Conservation (phyloP, 2,113 vertebrate genomes). For the Gobiocypris rarus region DNA sequence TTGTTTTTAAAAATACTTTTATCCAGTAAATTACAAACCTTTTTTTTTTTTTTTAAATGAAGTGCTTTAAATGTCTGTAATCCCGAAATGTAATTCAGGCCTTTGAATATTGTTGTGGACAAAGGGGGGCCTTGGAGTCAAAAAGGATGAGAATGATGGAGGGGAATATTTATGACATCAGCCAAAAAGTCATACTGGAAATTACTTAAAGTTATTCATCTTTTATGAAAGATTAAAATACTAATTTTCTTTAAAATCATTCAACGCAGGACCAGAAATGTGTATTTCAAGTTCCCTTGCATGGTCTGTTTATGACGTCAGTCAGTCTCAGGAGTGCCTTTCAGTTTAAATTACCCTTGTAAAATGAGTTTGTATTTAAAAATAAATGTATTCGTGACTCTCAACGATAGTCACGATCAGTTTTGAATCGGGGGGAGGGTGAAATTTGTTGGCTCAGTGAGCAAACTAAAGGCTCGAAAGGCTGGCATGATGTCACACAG, state of each 20-base stretch:
- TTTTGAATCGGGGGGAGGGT: background rate
- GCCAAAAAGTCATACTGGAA: background rate
- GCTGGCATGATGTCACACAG: conserved; percentile 34
- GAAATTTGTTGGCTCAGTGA: conserved; percentile 10
- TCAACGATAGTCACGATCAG: background rate
- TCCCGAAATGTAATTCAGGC: background rate
- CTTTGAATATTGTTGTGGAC: background rate
- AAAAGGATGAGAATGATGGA: background rate
- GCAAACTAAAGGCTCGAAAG: conserved; percentile 30
- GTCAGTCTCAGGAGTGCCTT: background rate
- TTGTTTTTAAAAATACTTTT: too few relatives aligned
- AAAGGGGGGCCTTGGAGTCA: background rate
- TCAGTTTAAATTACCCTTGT: background rate
- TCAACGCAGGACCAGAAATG: background rate
- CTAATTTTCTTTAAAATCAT: background rate
- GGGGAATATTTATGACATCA: background rate
- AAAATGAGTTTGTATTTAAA: background rate
- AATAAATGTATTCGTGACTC: conserved; percentile 8
- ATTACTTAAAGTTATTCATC: background rate
- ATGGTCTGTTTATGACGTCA: background rate
- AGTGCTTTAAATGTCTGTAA: too few relatives aligned
- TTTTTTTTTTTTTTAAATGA: too few relatives aligned
- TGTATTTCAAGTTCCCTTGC: background rate
- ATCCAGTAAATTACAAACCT: background rate
- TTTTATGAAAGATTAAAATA: background rate